Evolutionary conservation across 1,140 invertebrate genomes (phyloP).

Genomic region (Drosophila oshimai): DNA sequence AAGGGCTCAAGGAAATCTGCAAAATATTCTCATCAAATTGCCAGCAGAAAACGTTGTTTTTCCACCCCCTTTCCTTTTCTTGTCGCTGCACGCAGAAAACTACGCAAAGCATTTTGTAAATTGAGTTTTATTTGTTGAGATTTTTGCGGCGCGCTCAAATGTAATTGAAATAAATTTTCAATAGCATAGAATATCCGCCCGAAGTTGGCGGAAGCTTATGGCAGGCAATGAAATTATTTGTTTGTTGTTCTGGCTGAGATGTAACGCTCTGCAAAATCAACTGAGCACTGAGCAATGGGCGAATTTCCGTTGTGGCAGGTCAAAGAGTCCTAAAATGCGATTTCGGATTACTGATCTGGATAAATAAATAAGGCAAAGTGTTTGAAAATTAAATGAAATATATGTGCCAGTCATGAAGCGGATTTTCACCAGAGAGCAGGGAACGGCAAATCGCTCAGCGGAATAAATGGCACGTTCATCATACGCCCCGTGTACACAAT

Average conservation of each 20-base stretch:
- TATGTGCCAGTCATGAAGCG: constrained; percentile 59
- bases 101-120: constrained; percentile 79
- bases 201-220: constrained; percentile 63
- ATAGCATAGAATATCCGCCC: constrained; percentile 75
- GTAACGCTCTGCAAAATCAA: constrained; percentile 8
- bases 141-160: constrained; percentile 50
- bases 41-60: constrained; percentile 47
- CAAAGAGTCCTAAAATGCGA: constrained; percentile 31
- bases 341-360: constrained; percentile 11
- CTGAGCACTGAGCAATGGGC: constrained; percentile 3
- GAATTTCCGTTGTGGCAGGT: constrained; percentile 69
- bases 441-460: constrained; percentile 31
- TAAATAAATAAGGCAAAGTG: constrained; percentile 54
- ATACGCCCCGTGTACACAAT: constrained; percentile 72
- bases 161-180: constrained; percentile 80
- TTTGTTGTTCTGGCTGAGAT: constrained; percentile 26
- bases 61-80: neutral
- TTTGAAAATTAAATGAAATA: constrained; percentile 64
- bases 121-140: constrained; percentile 65
- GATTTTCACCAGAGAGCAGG: constrained; percentile 34
- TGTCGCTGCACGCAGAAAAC: constrained; percentile 33
- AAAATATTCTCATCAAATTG: constrained; percentile 64
- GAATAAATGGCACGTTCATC: constrained; percentile 79
- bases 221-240: constrained; percentile 56
- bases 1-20: constrained; percentile 17